Evolutionary conservation across 2,113 vertebrate genomes (phyloP).

Genomic region (Phocoena phocoena): DNA sequence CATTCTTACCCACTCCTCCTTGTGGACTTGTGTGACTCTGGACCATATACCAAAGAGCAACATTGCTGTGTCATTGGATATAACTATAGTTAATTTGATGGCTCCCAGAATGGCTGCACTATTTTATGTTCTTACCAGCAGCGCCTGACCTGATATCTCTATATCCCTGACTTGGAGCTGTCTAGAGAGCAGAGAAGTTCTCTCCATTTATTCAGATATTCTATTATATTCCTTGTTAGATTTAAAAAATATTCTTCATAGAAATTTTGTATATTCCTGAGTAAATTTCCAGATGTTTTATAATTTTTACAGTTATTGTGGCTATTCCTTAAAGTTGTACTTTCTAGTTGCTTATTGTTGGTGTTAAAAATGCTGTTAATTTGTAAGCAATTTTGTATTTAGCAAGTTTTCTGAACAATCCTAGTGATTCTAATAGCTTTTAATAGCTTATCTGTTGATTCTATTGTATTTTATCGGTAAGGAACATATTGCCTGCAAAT

Average conservation of each 20-base stretch:
- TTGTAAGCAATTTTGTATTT: not conserved
- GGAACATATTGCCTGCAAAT: not conserved
- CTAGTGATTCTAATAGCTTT: not conserved
- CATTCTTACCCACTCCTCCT: not conserved
- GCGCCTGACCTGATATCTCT: too few species aligned
- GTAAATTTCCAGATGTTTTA: not conserved
- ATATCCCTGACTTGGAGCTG: too few species aligned
- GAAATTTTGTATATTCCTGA: not conserved
- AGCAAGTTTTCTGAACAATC: not conserved
- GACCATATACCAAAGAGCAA: fast-evolving
- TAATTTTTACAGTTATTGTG: not conserved
- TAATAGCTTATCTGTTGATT: not conserved
- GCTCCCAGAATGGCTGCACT: not conserved
- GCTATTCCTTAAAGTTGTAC: not conserved
- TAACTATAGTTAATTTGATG: fast-evolving
- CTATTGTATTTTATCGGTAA: not conserved
- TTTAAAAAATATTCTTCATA: not conserved
- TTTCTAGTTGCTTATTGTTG: not conserved
- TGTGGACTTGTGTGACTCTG: not conserved
- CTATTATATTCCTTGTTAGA: not conserved
- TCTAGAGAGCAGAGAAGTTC: not conserved
- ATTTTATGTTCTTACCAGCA: not conserved
- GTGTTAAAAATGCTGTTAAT: not conserved
- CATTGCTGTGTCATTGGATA: not conserved
- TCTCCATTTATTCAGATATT: not conserved